Base-by-base conservation (phyloP, 2,113 vertebrate genomes). In the Bostrychus sinensis region DNA sequence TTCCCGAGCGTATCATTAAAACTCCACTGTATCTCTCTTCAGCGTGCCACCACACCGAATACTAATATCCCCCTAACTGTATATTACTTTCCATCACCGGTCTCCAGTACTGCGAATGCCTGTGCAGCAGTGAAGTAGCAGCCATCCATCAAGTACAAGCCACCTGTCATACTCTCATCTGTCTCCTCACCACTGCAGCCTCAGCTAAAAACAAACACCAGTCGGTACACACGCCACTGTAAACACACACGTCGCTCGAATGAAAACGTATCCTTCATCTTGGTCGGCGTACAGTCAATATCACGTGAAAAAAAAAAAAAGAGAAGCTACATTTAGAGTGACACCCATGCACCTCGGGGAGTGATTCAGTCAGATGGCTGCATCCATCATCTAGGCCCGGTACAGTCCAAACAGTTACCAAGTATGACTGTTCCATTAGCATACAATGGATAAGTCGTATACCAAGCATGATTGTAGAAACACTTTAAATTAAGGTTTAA, bases 121-220 rank as follows among this genome's bases (percentile, higher is more conserved):
- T 59, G 43, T 66, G 43, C 16, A 62, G 32, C 14, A n/a, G 30
- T 23, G 32, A 72, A 81, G 77, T 43, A 70, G 46, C 53, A 71
- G 62, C 70, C 65, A 86, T 86, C 76, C 62, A 79, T 88, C 86
- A 86, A 41, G 64, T 16, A 2, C 48, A 16, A 56, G 71, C 80
- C 77, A 70, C 51, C 72, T 72, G 80, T 75, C 84, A 80, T 4
- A 72, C 56, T 56, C 48, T 6, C 60, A 79, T 81, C 70, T 65
- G 74, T 77, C 80, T 83, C 72, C 57, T 43, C 72, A 60, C 54
- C 23, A 16, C 66, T 38, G 56, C 50, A 60, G 45, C 34, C 58
- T 48, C 70, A 66, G 60, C 70, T 39, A 63, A 57, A 51, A 64
- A 38, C 39, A 19, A 59, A 75, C 25, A 62, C 48, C 57, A 42